Conservation (phyloP, 2,113 vertebrate genomes). For the Tachycineta bicolor region DNA sequence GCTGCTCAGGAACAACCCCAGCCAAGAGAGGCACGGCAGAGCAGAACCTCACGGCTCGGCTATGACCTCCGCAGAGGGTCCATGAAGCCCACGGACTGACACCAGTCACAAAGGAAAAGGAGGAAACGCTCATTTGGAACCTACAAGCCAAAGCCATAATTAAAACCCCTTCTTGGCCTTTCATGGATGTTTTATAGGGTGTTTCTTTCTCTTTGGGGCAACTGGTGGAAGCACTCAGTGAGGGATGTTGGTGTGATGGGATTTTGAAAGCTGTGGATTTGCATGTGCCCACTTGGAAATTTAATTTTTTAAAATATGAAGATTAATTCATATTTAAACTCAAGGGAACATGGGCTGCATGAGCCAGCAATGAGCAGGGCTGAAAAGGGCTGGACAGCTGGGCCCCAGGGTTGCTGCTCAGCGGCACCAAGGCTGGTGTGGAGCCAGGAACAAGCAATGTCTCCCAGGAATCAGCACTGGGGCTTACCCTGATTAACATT, state of each 20-base stretch:
- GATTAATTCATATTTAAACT: background rate
- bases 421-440: background rate
- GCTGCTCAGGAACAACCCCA: background rate
- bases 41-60: background rate
- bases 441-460: background rate
- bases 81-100: background rate
- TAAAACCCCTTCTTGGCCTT: background rate
- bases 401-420: background rate
- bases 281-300: too few relatives aligned
- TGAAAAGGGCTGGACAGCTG: background rate
- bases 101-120: background rate
- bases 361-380: background rate
- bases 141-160: background rate
- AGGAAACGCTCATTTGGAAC: background rate
- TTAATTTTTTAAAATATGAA: background rate
- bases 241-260: background rate
- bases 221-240: accelerated
- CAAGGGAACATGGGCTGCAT: background rate
- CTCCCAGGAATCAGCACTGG: background rate
- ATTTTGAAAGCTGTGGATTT: background rate
- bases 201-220: background rate
- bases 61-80: accelerated
- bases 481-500: background rate
- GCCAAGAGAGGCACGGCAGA: background rate
- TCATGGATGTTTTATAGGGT: background rate